These are phyloP conservation scores for Sitobion miscanthi DNA, from an alignment of 1,140 invertebrate genomes.

Conservation along the genomic window DNA sequence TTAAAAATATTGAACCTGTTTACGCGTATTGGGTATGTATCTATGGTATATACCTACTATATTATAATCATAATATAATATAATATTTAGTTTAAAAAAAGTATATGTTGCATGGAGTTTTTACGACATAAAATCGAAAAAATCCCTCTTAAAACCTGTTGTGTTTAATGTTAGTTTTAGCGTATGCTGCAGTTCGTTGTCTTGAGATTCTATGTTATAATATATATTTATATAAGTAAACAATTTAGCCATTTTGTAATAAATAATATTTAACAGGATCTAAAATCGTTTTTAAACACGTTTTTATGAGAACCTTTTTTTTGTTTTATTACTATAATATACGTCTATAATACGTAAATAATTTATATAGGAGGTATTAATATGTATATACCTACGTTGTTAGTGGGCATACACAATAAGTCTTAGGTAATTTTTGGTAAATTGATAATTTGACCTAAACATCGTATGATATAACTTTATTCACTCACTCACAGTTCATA, in stretches of 20 bases:
- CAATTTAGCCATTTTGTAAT: conserved; percentile 12
- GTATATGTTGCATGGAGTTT: not conserved
- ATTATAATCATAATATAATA: not conserved
- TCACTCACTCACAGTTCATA: not conserved
- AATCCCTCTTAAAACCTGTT: conserved; percentile 35
- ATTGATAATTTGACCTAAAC: not conserved
- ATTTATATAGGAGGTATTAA: not conserved
- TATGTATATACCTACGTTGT: not conserved
- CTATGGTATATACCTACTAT: not conserved
- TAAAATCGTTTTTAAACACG: conserved; percentile 37
- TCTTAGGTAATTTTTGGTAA: not conserved
- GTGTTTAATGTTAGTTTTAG: conserved; percentile 29
- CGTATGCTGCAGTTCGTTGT: not conserved
- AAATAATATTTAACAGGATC: conserved; percentile 42
- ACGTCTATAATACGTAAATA: not conserved
- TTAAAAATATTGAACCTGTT: not conserved
- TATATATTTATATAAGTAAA: conserved; percentile 10
- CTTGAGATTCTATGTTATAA: conserved; percentile 16
- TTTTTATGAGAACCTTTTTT: not conserved
- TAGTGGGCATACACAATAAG: not conserved
- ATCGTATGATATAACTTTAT: not conserved
- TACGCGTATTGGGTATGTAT: not conserved
- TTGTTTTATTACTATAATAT: not conserved
- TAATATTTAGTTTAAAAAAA: conserved; percentile 24
- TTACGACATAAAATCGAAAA: conserved; percentile 37